Percentiles rank a stretch among this genome's conserved stretches.
phyloP scores from a whole-genome alignment of 2,797 vertebrate genomes.

The Epinephelus malabaricus region DNA sequence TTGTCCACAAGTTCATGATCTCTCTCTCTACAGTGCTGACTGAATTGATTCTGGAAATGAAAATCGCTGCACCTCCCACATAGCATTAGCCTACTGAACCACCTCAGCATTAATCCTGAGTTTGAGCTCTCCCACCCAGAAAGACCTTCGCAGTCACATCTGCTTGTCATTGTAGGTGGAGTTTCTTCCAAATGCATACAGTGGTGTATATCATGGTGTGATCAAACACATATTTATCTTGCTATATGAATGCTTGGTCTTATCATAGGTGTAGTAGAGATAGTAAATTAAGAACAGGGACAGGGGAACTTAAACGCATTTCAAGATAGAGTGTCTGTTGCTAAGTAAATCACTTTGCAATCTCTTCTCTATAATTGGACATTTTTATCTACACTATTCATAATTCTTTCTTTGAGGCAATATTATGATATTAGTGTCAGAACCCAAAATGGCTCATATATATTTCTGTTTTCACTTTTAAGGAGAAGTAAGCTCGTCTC shows the following conservation, averaged over 20 bases:
- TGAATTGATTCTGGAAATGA: constrained; percentile 67
- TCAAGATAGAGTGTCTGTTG: constrained; percentile 5
- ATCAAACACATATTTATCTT: constrained; percentile 31
- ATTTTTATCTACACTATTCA: constrained; percentile 19
- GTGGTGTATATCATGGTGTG: neutral
- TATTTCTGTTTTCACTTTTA: constrained; percentile 29
- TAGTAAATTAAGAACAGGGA: constrained; percentile 2
- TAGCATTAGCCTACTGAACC: constrained; percentile 30
- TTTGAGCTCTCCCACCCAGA: constrained; percentile 24
- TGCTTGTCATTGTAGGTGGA: constrained; percentile 11
- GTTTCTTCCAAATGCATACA: constrained; percentile 4
- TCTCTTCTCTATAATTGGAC: constrained; percentile 16
- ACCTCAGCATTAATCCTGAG: constrained; percentile 36
- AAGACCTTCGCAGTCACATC: constrained; percentile 35
- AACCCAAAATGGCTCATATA: constrained; percentile 3
- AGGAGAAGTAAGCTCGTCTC: constrained; percentile 1
- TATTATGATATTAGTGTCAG: neutral
- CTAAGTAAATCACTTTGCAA: constrained; percentile 18
- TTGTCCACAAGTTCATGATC: constrained; percentile 74
- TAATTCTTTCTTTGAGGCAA: constrained; percentile 6
- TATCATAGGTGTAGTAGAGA: neutral
- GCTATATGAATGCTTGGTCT: constrained; percentile 2
- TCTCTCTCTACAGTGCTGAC: constrained; percentile 54
- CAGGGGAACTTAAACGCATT: neutral
- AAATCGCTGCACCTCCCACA: constrained; percentile 57